Evolutionary conservation across 2,888 invertebrate genomes (phyloP).

Genomic region (Strigamia maritima): DNA sequence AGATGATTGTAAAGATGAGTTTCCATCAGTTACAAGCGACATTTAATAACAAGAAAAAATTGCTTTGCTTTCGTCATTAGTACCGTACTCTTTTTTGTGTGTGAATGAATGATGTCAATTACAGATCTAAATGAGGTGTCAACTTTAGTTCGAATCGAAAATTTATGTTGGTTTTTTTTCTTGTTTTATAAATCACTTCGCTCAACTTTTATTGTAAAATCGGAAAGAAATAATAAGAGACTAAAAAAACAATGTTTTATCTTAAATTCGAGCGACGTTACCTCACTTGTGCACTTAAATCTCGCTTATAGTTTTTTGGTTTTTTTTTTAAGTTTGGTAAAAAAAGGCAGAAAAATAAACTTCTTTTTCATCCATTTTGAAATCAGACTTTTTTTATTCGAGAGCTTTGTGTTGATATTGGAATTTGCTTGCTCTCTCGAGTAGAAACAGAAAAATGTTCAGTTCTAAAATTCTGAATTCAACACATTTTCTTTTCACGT

Average conservation of each 20-base stretch:
- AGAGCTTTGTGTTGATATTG: not conserved
- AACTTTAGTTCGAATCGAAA: not conserved
- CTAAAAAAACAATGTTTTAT: not conserved
- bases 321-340: not conserved
- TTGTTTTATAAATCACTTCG: no score
- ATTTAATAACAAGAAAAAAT: not conserved
- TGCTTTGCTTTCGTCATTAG: not conserved
- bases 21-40: not conserved
- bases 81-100: no score
- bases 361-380: not conserved
- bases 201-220: no score
- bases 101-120: no score
- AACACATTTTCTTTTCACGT: constrained; percentile 1
- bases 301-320: not conserved
- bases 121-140: not conserved
- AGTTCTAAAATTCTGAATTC: constrained; percentile 10
- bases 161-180: not conserved
- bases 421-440: not conserved
- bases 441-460: not conserved
- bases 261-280: not conserved
- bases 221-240: no score
- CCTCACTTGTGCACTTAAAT: not conserved
- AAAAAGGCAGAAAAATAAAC: not conserved
- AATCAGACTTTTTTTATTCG: not conserved
- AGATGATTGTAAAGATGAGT: not conserved